Evolutionary conservation across 1,140 invertebrate genomes (phyloP).

Genomic region (Oscheius sp.): DNA sequence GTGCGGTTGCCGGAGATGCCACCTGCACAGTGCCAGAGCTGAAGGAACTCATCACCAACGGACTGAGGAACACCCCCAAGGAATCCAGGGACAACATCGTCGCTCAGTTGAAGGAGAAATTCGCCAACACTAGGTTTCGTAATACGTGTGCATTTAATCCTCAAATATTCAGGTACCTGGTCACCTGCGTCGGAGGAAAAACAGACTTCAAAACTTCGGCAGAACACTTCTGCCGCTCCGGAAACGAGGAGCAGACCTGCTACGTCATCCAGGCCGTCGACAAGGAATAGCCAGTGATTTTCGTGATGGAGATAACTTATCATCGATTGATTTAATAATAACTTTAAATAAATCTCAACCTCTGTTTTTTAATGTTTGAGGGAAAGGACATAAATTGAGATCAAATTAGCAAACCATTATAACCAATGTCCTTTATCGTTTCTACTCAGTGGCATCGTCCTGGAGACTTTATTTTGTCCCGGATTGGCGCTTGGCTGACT

Average conservation of each 20-base stretch:
- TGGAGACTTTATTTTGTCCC: no score
- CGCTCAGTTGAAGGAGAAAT: slow-evolving; percentile 23
- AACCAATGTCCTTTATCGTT: no score
- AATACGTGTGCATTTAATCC: background rate
- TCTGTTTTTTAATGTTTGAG: no score
- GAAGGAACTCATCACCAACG: slow-evolving; percentile 22
- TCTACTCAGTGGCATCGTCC: no score
- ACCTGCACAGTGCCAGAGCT: slow-evolving; percentile 23
- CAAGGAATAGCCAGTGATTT: no score
- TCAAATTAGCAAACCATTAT: no score
- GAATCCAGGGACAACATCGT: slow-evolving; percentile 29
- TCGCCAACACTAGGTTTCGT: background rate
- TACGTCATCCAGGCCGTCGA: slow-evolving; percentile 19
- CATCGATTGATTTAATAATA: no score
- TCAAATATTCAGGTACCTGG: slow-evolving; percentile 7
- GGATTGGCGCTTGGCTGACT: no score
- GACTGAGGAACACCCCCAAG: slow-evolving; percentile 6
- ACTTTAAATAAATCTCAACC: no score
- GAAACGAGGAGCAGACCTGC: slow-evolving; percentile 21
- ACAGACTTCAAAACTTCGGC: slow-evolving; percentile 11
- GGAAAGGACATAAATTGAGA: no score
- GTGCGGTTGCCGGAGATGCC: slow-evolving; percentile 5
- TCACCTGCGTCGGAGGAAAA: slow-evolving; percentile 18
- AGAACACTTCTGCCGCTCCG: slow-evolving; percentile 4
- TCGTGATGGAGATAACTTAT: no score